Evolutionary conservation across 2,888 invertebrate species (phyloP), one percentile per base, ranked within the genome.

Genomic region (Malthinus seriepunctatus): DNA sequence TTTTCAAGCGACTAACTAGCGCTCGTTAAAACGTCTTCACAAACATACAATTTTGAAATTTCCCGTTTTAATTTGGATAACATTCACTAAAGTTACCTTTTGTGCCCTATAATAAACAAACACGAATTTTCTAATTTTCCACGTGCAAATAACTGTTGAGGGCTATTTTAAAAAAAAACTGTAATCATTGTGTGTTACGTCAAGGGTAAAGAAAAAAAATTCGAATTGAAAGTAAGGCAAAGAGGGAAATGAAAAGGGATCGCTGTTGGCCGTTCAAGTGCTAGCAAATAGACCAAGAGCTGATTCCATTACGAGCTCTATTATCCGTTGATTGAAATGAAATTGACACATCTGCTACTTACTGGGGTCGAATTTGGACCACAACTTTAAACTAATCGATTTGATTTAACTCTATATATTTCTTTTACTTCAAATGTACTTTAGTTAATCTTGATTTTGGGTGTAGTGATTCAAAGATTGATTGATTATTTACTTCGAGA

Each of bases 311-410:
- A 79, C 78, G 71, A 72, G 67, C 72, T 73, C 78, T 77, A 79
- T 79, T 79, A 78, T 78, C 71, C 71, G 68, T 72, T 78, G 78
- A 79, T 79, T 79, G 78, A 78, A 78, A 78, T 76, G 78, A 78
- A 79, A 79, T 79, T 79, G 79, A 79, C 79, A 78, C 79, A 79
- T 79, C 78, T 79, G 79, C 77, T 78, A 78, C 77, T 78, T 78
- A 77, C 73, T 67, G 63, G 64, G 63, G 69, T 59, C 62, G 48
- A 55, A 60, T 42, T 48, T 63, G 54, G 60, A 62, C 59, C 60
- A 38, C 63, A 60, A 37, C 60, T 55, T 45, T 50, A 23, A 23
- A 23, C 23, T 23, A 23, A 23, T 23, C 23, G 23, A 23, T 23
- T 23, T 23, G 23, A 23, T 23, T 23, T 23, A 23, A 23, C 23